Conservation (phyloP, 2,797 vertebrate genomes). For the Amniataba percoides region DNA sequence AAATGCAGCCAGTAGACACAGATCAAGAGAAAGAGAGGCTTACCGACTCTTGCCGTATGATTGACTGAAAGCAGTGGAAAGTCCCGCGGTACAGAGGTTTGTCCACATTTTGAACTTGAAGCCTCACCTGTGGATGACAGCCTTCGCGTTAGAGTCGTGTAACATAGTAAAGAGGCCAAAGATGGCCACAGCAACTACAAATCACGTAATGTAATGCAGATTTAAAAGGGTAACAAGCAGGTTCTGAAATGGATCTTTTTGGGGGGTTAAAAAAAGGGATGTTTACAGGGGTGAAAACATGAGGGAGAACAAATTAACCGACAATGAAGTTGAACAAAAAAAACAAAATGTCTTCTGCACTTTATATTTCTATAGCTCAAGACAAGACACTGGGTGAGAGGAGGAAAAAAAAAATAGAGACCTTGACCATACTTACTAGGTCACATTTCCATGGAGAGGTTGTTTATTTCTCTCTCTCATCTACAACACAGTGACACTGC, state of each 20-base stretch:
- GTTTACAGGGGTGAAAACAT: slow-evolving; percentile 58
- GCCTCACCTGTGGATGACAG: slow-evolving; percentile 89
- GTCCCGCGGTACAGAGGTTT: slow-evolving; percentile 96
- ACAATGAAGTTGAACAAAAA: slow-evolving; percentile 41
- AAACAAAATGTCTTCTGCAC: slow-evolving; percentile 41
- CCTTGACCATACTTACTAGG: slow-evolving; percentile 96
- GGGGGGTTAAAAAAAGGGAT: slow-evolving; percentile 38
- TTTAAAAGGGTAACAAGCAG: slow-evolving; percentile 44
- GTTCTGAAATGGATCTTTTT: slow-evolving; percentile 44
- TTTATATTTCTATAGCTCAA: slow-evolving; percentile 70
- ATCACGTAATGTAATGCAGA: slow-evolving; percentile 24
- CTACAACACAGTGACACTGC: slow-evolving; percentile 97
- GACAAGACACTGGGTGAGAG: slow-evolving; percentile 82
- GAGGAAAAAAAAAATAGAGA: slow-evolving; percentile 67
- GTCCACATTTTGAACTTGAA: slow-evolving; percentile 95
- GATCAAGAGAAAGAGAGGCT: slow-evolving; percentile 71
- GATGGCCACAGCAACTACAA: slow-evolving; percentile 30
- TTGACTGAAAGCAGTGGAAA: slow-evolving; percentile 95
- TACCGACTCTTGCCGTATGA: slow-evolving; percentile 95
- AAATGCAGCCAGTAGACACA: background rate
- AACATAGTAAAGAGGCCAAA: background rate
- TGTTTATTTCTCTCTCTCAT: slow-evolving; percentile 91
- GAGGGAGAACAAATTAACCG: slow-evolving; percentile 32
- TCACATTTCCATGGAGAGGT: slow-evolving; percentile 92
- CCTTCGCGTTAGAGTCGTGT: slow-evolving; percentile 9